Evolutionary conservation across 2,797 vertebrate genomes (phyloP).

Genomic region (Gallinago solitaria): DNA sequence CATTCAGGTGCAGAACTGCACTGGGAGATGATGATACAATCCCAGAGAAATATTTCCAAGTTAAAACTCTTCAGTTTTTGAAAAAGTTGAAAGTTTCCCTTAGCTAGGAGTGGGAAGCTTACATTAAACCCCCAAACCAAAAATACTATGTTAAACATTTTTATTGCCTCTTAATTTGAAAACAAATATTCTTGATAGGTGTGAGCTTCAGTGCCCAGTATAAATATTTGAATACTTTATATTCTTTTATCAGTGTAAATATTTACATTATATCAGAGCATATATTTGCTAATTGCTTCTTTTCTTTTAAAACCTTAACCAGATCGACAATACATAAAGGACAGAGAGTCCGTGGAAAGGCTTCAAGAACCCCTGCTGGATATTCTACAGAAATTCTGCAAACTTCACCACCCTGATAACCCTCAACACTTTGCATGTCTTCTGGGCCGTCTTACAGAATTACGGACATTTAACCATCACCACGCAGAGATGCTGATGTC

Average conservation of each 20-base stretch:
- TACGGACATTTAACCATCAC: constrained; percentile 95
- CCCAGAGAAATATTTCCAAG: neutral
- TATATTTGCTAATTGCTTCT: neutral
- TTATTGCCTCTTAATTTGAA: neutral
- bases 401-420: constrained; percentile 87
- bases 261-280: neutral
- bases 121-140: neutral
- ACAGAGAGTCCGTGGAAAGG: constrained; percentile 89
- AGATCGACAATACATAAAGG: constrained; percentile 94
- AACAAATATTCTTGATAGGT: neutral
- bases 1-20: neutral
- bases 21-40: neutral
- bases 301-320: constrained; percentile 32
- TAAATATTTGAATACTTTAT: neutral
- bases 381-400: constrained; percentile 89
- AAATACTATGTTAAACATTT: neutral
- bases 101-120: neutral
- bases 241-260: neutral
- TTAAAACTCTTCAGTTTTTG: neutral
- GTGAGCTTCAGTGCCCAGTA: neutral
- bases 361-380: constrained; percentile 93
- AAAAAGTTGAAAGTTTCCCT: neutral
- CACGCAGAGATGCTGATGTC: constrained; percentile 96
- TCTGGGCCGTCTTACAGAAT: constrained; percentile 92
- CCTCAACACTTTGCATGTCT: constrained; percentile 97